Percentiles rank a stretch among this genome's conserved stretches.
phyloP scores from a whole-genome alignment of 2,888 invertebrate genomes.

The Mesoligia furuncula region DNA sequence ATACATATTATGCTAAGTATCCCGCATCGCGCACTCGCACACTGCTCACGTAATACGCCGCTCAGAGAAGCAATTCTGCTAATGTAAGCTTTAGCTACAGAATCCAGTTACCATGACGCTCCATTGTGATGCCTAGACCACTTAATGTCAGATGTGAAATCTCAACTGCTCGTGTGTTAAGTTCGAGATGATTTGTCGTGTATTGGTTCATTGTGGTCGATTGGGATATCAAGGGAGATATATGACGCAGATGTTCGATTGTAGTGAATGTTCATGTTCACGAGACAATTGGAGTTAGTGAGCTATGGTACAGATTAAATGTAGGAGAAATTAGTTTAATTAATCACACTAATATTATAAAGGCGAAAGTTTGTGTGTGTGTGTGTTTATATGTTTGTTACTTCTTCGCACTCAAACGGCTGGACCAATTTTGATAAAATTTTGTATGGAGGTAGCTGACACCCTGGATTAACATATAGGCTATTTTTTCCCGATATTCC shows the following conservation, averaged over 20 bases:
- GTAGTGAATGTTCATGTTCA: neutral
- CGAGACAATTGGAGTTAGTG: neutral
- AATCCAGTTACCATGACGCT: constrained; percentile 40
- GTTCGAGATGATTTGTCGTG: constrained; percentile 35
- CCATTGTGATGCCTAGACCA: constrained; percentile 27
- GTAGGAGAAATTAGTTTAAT: neutral
- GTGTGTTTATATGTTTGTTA: too few species aligned
- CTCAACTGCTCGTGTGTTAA: constrained; percentile 18
- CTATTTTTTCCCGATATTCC: too few species aligned
- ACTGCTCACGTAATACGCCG: neutral
- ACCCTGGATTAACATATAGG: too few species aligned
- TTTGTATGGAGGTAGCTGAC: too few species aligned
- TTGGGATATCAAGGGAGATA: constrained; percentile 8
- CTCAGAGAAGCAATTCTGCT: constrained; percentile 44
- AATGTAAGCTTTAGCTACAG: constrained; percentile 39
- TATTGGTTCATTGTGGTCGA: constrained; percentile 4
- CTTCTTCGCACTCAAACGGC: too few species aligned
- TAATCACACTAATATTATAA: too few species aligned
- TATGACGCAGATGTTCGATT: neutral
- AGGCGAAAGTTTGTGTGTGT: too few species aligned
- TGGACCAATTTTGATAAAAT: too few species aligned
- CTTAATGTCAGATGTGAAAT: constrained; percentile 38
- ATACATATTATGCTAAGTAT: constrained; percentile 8
- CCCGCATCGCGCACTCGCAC: neutral
- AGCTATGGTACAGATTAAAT: neutral